Percentiles rank a stretch among this genome's conserved stretches.
These are phyloP conservation scores for Micromys minutus DNA, from an alignment of 2,113 vertebrate species.

Conservation along the genomic window DNA sequence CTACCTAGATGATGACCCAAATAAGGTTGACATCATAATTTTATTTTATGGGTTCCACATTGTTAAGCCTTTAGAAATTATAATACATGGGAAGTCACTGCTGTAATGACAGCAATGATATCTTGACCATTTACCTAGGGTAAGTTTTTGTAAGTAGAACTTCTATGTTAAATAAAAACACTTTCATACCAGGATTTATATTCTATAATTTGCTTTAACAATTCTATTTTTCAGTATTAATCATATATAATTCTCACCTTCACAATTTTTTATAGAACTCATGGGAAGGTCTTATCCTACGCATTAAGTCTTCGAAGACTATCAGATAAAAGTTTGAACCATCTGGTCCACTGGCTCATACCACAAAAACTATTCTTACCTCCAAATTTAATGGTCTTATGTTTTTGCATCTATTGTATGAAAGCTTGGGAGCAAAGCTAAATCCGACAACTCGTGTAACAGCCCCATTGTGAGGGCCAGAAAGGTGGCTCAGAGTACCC, in stretches of 20 bases:
- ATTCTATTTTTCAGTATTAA: background rate
- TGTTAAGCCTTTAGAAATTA: background rate
- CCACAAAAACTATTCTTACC: background rate
- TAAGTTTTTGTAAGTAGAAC: slow-evolving; percentile 8
- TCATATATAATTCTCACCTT: background rate
- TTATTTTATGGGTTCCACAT: background rate
- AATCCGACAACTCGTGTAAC: background rate
- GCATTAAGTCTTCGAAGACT: background rate
- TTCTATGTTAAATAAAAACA: background rate
- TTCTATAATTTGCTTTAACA: background rate
- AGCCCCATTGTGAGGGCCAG: background rate
- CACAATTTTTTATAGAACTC: background rate
- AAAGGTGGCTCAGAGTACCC: background rate
- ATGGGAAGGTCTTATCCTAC: background rate
- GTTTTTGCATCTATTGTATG: background rate
- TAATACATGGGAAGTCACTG: background rate
- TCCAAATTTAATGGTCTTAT: background rate
- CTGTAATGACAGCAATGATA: background rate
- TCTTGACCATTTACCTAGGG: background rate
- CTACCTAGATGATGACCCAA: background rate
- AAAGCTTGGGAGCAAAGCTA: background rate
- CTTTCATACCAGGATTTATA: background rate
- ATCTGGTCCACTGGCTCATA: background rate
- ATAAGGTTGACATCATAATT: background rate
- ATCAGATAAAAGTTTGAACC: background rate